phyloP scores from a whole-genome alignment of 2,797 vertebrate species.

The Crax fasciolata region DNA sequence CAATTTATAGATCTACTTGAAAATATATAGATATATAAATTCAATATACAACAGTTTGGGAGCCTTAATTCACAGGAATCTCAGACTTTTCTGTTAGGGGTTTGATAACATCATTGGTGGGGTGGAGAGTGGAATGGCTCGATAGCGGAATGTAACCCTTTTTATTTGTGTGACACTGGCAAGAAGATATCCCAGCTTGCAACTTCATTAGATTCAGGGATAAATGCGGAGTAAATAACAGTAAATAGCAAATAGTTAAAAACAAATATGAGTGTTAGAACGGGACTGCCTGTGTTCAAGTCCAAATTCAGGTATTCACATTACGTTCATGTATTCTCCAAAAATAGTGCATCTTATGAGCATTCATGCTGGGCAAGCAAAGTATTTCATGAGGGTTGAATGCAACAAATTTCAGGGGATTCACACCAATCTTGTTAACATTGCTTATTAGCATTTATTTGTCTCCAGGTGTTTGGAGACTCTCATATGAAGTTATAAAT shows the following conservation, averaged over 20 bases:
- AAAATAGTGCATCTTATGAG: rapidly evolving
- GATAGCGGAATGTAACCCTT: neutral
- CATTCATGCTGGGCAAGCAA: neutral
- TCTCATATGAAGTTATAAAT: neutral
- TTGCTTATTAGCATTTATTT: neutral
- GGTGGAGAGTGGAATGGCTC: neutral
- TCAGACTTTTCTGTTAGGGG: neutral
- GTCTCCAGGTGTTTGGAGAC: neutral
- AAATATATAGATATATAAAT: neutral
- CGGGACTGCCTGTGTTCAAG: neutral
- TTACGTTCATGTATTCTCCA: neutral
- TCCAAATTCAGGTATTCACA: neutral
- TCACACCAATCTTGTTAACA: neutral
- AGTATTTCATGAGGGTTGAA: neutral
- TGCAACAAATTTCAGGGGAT: neutral
- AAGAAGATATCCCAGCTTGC: neutral
- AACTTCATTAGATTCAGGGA: neutral
- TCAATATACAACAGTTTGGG: neutral
- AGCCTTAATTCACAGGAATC: neutral
- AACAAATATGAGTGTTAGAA: neutral
- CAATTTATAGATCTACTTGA: neutral
- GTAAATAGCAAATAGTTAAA: neutral
- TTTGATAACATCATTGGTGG: neutral
- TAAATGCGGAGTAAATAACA: neutral
- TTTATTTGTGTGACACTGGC: neutral